phyloP scores from a whole-genome alignment of 2,888 invertebrate species.

The Leptinotarsa tumamoca region DNA sequence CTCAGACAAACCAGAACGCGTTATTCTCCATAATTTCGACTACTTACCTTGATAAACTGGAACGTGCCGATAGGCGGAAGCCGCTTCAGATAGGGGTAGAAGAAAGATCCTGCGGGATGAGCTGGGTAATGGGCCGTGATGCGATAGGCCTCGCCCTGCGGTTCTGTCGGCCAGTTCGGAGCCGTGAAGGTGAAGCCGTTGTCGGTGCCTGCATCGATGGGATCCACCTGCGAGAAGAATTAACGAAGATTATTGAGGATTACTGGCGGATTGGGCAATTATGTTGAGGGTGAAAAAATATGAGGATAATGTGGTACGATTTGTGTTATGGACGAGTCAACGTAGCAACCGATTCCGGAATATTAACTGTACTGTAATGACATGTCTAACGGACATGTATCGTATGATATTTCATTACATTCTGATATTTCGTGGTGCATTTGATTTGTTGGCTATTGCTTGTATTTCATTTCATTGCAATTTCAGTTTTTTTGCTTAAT shows the following conservation, averaged over 20 bases:
- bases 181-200: conserved; percentile 96
- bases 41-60: conserved; percentile 87
- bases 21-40: conserved; percentile 18
- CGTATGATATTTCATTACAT: no score
- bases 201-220: conserved; percentile 93
- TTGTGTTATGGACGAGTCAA: no score
- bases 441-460: no score
- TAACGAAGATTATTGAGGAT: conserved; percentile 21
- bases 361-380: no score
- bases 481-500: no score
- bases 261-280: not conserved
- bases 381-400: no score
- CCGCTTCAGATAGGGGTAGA: conserved; percentile 88
- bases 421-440: no score
- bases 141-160: conserved; percentile 87
- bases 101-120: conserved; percentile 94
- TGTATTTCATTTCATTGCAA: no score
- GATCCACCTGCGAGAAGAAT: conserved; percentile 76
- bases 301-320: no score
- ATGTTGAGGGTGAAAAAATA: not conserved
- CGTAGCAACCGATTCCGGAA: no score
- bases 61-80: conserved; percentile 92
- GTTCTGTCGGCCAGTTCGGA: conserved; percentile 95
- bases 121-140: conserved; percentile 90
- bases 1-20: not conserved